These are phyloP conservation scores for Fulmarus glacialis DNA, from an alignment of 2,113 vertebrate species.

Conservation along the genomic window DNA sequence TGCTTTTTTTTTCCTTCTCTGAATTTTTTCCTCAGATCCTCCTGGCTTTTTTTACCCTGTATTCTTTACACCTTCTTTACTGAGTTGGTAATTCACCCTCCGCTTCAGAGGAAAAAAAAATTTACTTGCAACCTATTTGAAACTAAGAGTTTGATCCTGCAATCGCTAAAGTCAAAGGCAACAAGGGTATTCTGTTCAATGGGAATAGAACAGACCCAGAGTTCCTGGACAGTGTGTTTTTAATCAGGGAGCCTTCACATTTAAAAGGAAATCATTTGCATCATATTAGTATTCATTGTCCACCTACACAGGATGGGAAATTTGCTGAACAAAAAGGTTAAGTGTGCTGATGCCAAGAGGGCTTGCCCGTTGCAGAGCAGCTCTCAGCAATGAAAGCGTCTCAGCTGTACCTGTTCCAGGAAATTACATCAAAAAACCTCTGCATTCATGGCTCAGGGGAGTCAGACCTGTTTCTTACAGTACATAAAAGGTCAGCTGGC, in stretches of 20 bases:
- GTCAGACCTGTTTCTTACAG: not conserved
- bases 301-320: constrained; percentile 40
- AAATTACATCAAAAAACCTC: not conserved
- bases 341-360: constrained; percentile 21
- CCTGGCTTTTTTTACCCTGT: not conserved
- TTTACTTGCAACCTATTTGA: not conserved
- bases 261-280: constrained; percentile 19
- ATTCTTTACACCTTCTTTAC: not conserved
- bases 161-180: not conserved
- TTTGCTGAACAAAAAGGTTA: not conserved
- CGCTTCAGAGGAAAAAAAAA: not conserved
- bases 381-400: not conserved
- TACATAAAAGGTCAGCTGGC: not conserved
- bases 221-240: not conserved
- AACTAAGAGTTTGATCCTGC: not conserved
- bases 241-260: not conserved
- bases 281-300: constrained; percentile 25
- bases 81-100: not conserved
- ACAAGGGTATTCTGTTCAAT: not conserved
- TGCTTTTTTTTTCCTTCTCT: not conserved
- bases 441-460: not conserved
- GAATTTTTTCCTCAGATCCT: not conserved
- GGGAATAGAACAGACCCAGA: not conserved
- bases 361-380: not conserved
- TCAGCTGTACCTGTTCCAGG: constrained; percentile 24